Evolutionary conservation across 1,140 invertebrate species (phyloP).

Genomic region (Meteorus sp.): DNA sequence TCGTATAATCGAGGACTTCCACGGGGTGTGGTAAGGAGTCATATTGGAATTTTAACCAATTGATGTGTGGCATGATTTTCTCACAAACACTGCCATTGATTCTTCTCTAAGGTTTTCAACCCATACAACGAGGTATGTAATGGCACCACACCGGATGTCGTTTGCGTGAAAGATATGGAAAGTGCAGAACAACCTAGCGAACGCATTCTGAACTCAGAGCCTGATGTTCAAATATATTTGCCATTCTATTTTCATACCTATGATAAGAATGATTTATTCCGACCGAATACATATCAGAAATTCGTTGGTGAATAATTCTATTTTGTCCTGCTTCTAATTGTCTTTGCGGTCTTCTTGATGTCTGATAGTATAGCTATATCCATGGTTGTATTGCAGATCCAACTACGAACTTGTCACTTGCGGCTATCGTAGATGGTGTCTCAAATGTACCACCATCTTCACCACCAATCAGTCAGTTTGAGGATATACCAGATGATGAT

Average conservation of each 20-base stretch:
- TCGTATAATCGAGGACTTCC: conserved; percentile 3
- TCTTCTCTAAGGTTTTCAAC: not conserved
- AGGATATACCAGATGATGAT: conserved; percentile 78
- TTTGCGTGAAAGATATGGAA: not conserved
- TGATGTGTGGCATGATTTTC: too few relatives aligned
- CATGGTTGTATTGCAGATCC: too few relatives aligned
- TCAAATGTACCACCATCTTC: too few relatives aligned
- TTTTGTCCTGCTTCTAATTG: not conserved
- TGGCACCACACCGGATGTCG: not conserved
- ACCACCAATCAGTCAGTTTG: conserved; percentile 68
- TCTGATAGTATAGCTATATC: too few relatives aligned
- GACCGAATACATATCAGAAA: not conserved
- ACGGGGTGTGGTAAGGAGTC: conserved; percentile 14
- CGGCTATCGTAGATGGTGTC: too few relatives aligned
- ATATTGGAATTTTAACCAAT: too few relatives aligned
- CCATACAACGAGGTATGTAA: not conserved
- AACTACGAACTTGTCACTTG: too few relatives aligned
- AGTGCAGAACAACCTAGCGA: not conserved
- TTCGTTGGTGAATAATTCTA: not conserved
- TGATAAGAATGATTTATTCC: not conserved
- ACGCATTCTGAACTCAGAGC: not conserved
- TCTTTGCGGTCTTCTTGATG: too few relatives aligned
- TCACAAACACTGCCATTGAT: too few relatives aligned
- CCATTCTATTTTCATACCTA: not conserved
- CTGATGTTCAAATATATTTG: not conserved